These are phyloP conservation scores for Tragelaphus eurycerus DNA, from an alignment of 2,797 vertebrate genomes.

Conservation along the genomic window DNA sequence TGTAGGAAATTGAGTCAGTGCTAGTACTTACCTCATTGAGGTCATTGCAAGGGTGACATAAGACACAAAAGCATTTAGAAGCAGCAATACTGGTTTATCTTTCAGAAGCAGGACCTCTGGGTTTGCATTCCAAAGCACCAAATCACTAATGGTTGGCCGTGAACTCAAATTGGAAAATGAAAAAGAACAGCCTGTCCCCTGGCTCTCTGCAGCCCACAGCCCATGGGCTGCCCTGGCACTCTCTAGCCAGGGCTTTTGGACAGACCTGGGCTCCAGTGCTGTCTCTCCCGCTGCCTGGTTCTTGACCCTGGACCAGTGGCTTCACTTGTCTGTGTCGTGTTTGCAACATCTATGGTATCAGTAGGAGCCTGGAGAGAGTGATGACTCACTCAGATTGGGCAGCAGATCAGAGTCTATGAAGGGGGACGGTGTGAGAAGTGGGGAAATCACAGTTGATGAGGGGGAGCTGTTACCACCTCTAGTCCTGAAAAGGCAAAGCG, in stretches of 20 bases:
- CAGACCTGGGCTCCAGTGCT: background rate
- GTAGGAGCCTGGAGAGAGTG: background rate
- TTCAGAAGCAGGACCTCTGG: background rate
- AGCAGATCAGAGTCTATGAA: background rate
- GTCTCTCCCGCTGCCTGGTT: background rate
- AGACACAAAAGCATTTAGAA: background rate
- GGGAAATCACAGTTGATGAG: background rate
- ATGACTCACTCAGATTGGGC: background rate
- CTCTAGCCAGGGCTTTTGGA: background rate
- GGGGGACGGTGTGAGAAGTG: fast-evolving
- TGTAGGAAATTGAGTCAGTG: background rate
- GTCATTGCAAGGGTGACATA: background rate
- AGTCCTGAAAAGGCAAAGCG: background rate
- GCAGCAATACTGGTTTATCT: background rate
- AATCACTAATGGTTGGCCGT: background rate
- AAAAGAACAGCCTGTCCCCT: background rate
- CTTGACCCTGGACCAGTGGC: background rate
- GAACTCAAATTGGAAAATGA: background rate
- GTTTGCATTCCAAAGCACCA: background rate
- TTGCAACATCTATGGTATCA: fast-evolving
- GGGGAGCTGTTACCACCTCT: background rate
- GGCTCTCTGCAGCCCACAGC: background rate
- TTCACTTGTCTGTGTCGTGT: background rate
- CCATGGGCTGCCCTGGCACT: fast-evolving
- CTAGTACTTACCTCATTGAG: background rate